Evolutionary conservation across 2,888 invertebrate genomes (phyloP).

Genomic region (Halictus quadricinctus): DNA sequence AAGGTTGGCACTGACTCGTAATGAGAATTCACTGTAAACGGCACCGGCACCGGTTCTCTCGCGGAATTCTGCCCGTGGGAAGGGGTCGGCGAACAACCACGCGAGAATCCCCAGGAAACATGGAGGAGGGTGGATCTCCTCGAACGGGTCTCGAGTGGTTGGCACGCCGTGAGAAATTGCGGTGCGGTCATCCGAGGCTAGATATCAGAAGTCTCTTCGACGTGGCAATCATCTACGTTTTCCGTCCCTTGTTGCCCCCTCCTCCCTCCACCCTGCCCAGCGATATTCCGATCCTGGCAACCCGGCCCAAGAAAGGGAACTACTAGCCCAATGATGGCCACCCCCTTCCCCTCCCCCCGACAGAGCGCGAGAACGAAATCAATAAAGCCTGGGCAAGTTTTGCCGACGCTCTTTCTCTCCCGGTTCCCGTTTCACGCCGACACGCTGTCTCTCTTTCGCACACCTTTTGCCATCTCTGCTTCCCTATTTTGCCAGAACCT

Average conservation of each 20-base stretch:
- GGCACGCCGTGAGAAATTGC: constrained; percentile 57
- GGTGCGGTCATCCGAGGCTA: constrained; percentile 31
- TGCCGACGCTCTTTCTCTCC: constrained; percentile 33
- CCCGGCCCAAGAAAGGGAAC: constrained; percentile 52
- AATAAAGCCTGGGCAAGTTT: constrained; percentile 66
- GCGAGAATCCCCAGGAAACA: constrained; percentile 16
- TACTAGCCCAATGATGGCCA: constrained; percentile 64
- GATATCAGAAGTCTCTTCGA: constrained; percentile 47
- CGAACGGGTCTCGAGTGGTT: constrained; percentile 25
- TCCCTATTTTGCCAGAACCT: neutral
- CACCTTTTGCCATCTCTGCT: neutral
- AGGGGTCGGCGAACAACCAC: constrained; percentile 14
- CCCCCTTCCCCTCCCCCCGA: constrained; percentile 21
- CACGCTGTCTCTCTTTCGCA: neutral
- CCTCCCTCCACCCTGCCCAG: neutral
- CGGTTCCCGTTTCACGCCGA: constrained; percentile 3
- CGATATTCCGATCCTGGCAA: neutral
- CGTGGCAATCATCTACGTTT: constrained; percentile 42
- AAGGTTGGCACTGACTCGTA: no score
- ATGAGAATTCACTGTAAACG: no score
- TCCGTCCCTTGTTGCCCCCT: neutral
- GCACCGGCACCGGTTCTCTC: no score
- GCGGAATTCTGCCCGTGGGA: neutral
- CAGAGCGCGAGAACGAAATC: constrained; percentile 60
- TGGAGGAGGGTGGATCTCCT: constrained; percentile 16